These are phyloP conservation scores for Hippocampus barbouri DNA, from an alignment of 2,113 vertebrate species.

Conservation along the genomic window DNA sequence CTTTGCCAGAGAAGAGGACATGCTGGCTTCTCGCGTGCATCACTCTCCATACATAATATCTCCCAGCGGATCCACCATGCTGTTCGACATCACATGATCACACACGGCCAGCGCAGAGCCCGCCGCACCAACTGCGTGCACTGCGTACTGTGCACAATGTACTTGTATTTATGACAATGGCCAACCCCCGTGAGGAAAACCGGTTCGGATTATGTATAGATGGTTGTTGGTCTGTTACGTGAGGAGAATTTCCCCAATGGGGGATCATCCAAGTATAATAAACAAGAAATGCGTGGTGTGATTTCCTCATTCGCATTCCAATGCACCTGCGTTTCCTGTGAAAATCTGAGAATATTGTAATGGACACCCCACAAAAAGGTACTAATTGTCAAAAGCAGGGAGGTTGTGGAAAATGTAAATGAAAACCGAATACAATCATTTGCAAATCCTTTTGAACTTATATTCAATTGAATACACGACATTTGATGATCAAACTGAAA, in stretches of 20 bases:
- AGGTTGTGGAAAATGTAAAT: too few species aligned
- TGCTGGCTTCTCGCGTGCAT: slow-evolving; percentile 17
- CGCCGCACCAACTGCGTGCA: neutral
- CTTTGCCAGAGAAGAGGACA: slow-evolving; percentile 45
- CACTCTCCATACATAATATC: slow-evolving; percentile 22
- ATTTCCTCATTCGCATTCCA: neutral
- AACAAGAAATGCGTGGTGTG: neutral
- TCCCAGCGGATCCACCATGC: slow-evolving; percentile 1
- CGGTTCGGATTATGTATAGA: too few species aligned
- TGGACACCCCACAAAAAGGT: too few species aligned
- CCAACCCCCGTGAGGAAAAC: too few species aligned
- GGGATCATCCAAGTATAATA: neutral
- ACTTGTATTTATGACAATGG: neutral
- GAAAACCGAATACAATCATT: too few species aligned
- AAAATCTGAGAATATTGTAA: neutral
- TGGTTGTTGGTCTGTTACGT: neutral
- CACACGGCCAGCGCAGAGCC: neutral
- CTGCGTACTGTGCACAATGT: neutral
- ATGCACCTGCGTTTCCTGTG: neutral
- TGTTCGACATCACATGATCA: neutral
- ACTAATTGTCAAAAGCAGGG: too few species aligned
- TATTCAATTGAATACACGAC: too few species aligned
- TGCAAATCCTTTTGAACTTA: too few species aligned
- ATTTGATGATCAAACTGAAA: too few species aligned
- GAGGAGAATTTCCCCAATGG: neutral